Percentiles rank a stretch among this genome's conserved stretches.
Evolutionary conservation across 2,113 vertebrate genomes (phyloP).

Genomic region (Orientallactaga bullata): DNA sequence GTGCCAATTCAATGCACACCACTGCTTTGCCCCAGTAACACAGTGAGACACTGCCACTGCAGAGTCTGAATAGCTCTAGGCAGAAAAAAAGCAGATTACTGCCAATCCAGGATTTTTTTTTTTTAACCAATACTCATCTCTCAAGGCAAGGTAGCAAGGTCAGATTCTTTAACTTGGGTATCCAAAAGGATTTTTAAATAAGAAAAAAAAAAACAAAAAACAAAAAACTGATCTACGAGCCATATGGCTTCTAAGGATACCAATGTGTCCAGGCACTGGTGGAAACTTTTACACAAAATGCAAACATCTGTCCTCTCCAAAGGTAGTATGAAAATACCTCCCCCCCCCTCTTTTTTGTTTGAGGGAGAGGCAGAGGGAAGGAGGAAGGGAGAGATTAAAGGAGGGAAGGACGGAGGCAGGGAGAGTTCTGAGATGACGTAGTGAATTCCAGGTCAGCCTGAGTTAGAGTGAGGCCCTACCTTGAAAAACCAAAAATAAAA

Average conservation of each 20-base stretch:
- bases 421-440: too few relatives aligned
- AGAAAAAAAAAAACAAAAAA: slow-evolving; percentile 59
- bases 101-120: slow-evolving; percentile 27
- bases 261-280: background rate
- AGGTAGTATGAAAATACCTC: background rate
- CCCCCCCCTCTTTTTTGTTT: background rate
- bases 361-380: too few relatives aligned
- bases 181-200: slow-evolving; percentile 7
- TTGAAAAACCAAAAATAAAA: too few relatives aligned
- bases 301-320: background rate
- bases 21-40: background rate
- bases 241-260: background rate
- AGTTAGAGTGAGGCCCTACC: too few relatives aligned
- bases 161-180: slow-evolving; percentile 30
- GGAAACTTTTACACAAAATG: background rate
- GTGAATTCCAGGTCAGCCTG: too few relatives aligned
- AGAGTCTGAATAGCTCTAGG: background rate
- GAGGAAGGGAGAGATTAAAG: too few relatives aligned
- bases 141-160: background rate
- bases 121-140: background rate
- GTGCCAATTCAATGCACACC: slow-evolving; percentile 8
- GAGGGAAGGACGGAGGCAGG: background rate
- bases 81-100: background rate
- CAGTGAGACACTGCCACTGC: background rate
- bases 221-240: slow-evolving; percentile 15